phyloP scores from a whole-genome alignment of 2,888 invertebrate genomes.

The Hesperia comma region DNA sequence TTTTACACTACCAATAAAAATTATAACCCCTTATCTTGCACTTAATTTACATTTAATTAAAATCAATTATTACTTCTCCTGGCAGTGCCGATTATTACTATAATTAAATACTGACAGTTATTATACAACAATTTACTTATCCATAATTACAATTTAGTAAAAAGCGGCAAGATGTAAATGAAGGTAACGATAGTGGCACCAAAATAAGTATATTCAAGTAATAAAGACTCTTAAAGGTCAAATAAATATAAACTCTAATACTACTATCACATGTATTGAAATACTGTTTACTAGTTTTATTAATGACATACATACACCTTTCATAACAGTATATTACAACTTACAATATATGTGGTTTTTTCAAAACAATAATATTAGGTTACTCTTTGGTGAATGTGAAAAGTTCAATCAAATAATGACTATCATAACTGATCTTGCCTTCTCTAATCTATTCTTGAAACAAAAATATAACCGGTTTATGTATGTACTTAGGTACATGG shows the following conservation, averaged over 20 bases:
- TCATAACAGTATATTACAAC: constrained; percentile 61
- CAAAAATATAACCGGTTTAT: too few species aligned
- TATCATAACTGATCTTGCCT: constrained; percentile 34
- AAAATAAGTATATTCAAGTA: not conserved
- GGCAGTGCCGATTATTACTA: constrained; percentile 61
- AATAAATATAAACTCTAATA: constrained; percentile 48
- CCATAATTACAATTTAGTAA: not conserved
- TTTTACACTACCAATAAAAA: too few species aligned
- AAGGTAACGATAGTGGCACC: not conserved
- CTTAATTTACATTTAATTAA: not conserved
- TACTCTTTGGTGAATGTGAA: constrained; percentile 74
- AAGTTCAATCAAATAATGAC: constrained; percentile 17
- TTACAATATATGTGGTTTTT: constrained; percentile 59
- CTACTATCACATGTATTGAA: constrained; percentile 82
- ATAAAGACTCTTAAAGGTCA: constrained; percentile 49
- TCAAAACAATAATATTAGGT: constrained; percentile 67
- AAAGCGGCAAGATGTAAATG: constrained; percentile 29
- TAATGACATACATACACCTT: constrained; percentile 53
- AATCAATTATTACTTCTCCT: constrained; percentile 47
- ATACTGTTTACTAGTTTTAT: constrained; percentile 67
- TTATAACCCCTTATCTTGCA: not conserved
- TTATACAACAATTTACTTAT: constrained; percentile 7
- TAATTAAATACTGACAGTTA: constrained; percentile 21
- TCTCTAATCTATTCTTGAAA: constrained; percentile 19
- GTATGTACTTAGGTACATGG: too few species aligned